Conservation (phyloP, 2,888 invertebrate species). For the Eurois occulta region DNA sequence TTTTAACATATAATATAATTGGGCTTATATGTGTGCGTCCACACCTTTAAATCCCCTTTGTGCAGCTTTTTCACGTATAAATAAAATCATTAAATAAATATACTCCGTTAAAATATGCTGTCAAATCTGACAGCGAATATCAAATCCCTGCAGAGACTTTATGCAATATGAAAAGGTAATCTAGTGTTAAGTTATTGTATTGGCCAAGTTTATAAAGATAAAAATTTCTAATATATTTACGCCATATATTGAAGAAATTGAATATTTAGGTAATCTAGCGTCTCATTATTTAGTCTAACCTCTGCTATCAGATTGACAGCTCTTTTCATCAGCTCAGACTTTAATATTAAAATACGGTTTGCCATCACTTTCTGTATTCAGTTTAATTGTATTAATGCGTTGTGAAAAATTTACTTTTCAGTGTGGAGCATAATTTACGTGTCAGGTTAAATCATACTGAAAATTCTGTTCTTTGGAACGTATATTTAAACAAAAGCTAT, state of each 20-base stretch:
- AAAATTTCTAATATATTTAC: not conserved
- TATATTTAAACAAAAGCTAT: not conserved
- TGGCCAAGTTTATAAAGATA: not conserved
- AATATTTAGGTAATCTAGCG: constrained; percentile 27
- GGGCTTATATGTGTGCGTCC: too few species aligned
- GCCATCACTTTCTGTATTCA: constrained; percentile 15
- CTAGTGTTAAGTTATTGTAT: constrained; percentile 5
- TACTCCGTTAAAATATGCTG: not conserved
- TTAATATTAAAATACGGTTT: constrained; percentile 37
- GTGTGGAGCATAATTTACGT: not conserved
- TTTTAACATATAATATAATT: too few species aligned
- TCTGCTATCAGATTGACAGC: constrained; percentile 38
- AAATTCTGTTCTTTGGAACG: not conserved
- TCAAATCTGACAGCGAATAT: constrained; percentile 23
- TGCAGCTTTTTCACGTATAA: not conserved
- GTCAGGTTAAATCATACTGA: constrained; percentile 18
- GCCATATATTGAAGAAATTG: constrained; percentile 2
- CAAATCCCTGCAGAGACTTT: not conserved
- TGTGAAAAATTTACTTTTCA: constrained; percentile 4
- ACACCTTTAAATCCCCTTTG: too few species aligned
- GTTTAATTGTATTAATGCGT: constrained; percentile 30
- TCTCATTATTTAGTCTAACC: constrained; percentile 43
- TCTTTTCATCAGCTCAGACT: constrained; percentile 29
- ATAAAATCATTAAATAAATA: not conserved
- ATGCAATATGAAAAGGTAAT: constrained; percentile 8